Evolutionary conservation across 2,113 vertebrate species (phyloP), one percentile per base, ranked within the genome.

Genomic region (Tetrax tetrax): DNA sequence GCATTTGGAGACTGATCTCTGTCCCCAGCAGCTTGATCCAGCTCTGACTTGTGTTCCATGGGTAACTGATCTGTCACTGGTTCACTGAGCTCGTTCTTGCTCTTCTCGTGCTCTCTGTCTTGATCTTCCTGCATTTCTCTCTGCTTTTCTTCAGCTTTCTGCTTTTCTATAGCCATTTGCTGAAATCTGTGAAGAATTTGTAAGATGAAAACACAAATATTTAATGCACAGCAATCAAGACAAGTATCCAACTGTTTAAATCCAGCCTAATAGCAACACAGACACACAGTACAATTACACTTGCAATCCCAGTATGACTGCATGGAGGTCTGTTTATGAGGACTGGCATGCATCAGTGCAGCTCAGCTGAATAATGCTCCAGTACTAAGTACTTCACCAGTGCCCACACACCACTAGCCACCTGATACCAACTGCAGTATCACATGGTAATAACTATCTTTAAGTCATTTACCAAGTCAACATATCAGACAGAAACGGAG

Each of bases 111-210:
- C 60, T 93, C 94, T 61, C 5, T 17, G 35, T 94, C 89, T 33
- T 94, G 24, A 17, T 90, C 90, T 92, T 95, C 97, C 63, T 97
- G 97, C 13, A 92, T 60, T 83, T 96, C 95, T 71, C 74, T 84
- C 76, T 97, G 91, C 80, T 93, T 93, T 70, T 98, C 97, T 28
- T 98, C 95, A 4, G 95, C 97, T 81, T 97, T 89, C 84, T 97
- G 98, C 94, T 97, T 98, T 90, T 98, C 97, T 10, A 87, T 37
- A 31, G 92, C 76, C 96, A 97, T 98, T 82, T 89, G 93, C 74
- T 84, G 93, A 69, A 98, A 98, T 74, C 98, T 98, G 84, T 72
- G 43, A 50, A 25, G 19, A 86, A 65, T 65, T 33, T 47, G 12
- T 31, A 10, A 27, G 9, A 24, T 7, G 19, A 63, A 84, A 57